Base-by-base conservation (phyloP, 2,888 invertebrate species). In the Chaitophorus viminalis region DNA sequence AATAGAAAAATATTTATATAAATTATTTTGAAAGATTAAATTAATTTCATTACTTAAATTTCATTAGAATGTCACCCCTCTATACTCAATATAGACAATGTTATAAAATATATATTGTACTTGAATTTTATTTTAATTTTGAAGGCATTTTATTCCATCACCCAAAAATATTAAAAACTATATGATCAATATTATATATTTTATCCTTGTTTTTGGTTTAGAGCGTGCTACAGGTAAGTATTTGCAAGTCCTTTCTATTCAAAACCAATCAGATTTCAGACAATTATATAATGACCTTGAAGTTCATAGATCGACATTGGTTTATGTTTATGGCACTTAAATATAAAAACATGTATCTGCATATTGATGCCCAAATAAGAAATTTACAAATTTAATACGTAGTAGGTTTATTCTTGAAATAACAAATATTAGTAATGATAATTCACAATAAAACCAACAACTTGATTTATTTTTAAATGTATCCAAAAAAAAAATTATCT, bases 231-330 rank as follows among this genome's bases (percentile, higher is more conserved):
- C 65, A 54, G 29, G 29, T 54, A 74, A 60, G 31, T 74, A 83
- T 75, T 39, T 29, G 3, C 74, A 29, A 83, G 18, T 65, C 60
- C 83, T 65, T 75, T 84, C 31, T 84, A 65, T 31, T 76, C 4
- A 75, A 84, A 84, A 25, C 65, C 39, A 75, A 84, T 84, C 65
- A 39, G 83, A 84, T 75, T 29, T 29, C 25, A 60, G 60, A 29
- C 39, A 39, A 60, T 65, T 36, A 84, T 65, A 17, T 68, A 14
- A 14, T 29, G 65, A 84, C 60, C 83, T 75, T 84, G 70, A 70
- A 4, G 31, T 29, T 14, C 70, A 65, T 17, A 6, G 39, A 33
- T 75, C 39, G 60, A 29, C 14, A 39, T 6, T 74, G 21, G 60
- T 83, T 25, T 82, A 75, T n/a, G 3, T 60, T 83, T 60, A 29